Evolutionary conservation across 2,113 vertebrate genomes (phyloP).

Genomic region (Gambusia holbrooki): DNA sequence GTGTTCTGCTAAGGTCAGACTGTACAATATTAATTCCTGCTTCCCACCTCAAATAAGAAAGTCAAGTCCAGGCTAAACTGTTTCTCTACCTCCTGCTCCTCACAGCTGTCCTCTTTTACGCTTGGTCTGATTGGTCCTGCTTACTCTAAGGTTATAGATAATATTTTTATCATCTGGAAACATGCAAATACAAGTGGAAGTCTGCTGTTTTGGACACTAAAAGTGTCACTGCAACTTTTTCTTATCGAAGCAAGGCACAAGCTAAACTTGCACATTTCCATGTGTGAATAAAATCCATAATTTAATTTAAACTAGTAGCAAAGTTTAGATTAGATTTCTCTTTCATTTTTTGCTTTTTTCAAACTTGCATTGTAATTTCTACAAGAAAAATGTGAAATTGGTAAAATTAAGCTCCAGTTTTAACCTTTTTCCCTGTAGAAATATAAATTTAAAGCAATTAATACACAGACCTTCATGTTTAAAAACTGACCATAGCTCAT

Average conservation of each 20-base stretch:
- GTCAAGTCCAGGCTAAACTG: not conserved
- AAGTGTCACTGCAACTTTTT: too few relatives aligned
- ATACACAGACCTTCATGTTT: too few relatives aligned
- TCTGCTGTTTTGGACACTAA: too few relatives aligned
- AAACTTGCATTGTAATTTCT: too few relatives aligned
- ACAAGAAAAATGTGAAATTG: too few relatives aligned
- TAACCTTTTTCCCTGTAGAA: not conserved
- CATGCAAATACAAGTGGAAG: not conserved
- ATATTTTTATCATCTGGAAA: not conserved
- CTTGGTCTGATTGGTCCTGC: not conserved
- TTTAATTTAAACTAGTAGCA: too few relatives aligned
- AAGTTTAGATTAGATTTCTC: not conserved
- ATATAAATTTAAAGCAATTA: too few relatives aligned
- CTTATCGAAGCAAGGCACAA: too few relatives aligned
- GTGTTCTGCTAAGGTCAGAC: not conserved
- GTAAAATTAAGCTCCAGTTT: not conserved
- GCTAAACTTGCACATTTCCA: too few relatives aligned
- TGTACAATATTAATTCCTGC: not conserved
- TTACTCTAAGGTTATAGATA: not conserved
- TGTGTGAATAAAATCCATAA: too few relatives aligned
- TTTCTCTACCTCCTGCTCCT: not conserved
- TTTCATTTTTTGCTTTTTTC: not conserved
- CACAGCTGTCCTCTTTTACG: not conserved
- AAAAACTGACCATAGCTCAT: too few relatives aligned
- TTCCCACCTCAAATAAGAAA: constrained; percentile 1